A percentile compares a stretch with the other conserved stretches of the same genome.
Conservation (phyloP, 2,797 vertebrate genomes). For the Rhinoraja longicauda region DNA sequence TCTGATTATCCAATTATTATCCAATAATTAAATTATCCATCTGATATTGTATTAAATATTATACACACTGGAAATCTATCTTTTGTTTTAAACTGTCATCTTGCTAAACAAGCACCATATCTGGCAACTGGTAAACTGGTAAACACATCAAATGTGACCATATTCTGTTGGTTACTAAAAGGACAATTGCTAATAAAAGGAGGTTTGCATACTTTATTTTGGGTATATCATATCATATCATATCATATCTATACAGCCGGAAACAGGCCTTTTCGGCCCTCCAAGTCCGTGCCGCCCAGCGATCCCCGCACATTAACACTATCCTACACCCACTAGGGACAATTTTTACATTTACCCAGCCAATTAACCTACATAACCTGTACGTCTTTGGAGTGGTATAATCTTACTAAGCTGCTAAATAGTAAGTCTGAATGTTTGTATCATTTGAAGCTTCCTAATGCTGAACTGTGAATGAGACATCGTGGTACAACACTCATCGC, state of each 20-base stretch:
- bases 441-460: too few relatives aligned
- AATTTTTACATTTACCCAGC: too few relatives aligned
- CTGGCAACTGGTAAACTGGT: not conserved
- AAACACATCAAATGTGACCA: not conserved
- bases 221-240: too few relatives aligned
- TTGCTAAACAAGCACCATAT: not conserved
- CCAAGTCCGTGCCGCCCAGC: too few relatives aligned
- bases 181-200: not conserved
- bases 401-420: not conserved
- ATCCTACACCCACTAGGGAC: too few relatives aligned
- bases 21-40: not conserved
- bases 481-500: not conserved
- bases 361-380: too few relatives aligned
- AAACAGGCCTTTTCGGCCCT: too few relatives aligned
- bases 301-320: too few relatives aligned
- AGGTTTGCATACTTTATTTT: not conserved
- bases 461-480: not conserved
- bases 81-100: not conserved
- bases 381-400: too few relatives aligned
- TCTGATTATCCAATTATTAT: too few relatives aligned
- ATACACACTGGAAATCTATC: not conserved
- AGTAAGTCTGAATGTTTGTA: not conserved
- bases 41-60: not conserved
- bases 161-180: not conserved
- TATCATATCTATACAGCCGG: too few relatives aligned